These are phyloP conservation scores for Semnopithecus entellus DNA, from an alignment of 2,113 vertebrate genomes.

Conservation along the genomic window DNA sequence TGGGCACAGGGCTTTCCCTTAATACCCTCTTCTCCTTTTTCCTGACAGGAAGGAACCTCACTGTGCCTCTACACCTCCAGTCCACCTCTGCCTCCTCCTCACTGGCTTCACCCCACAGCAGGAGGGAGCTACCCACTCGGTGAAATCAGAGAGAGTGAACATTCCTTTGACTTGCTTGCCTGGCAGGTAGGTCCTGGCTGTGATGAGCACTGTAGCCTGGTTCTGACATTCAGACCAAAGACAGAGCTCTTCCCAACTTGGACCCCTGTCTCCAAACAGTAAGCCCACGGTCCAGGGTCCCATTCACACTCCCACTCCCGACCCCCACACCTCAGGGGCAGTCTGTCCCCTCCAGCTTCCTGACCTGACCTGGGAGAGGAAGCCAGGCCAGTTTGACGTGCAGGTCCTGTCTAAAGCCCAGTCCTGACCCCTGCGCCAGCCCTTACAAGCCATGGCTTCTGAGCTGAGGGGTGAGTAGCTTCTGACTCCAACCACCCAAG, in stretches of 20 bases:
- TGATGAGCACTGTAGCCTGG: neutral
- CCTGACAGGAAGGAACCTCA: neutral
- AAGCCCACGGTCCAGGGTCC: neutral
- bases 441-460: neutral
- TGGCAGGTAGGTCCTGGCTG: neutral
- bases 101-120: fast-evolving
- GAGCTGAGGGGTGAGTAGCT: neutral
- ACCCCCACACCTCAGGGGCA: neutral
- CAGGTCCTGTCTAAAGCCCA: neutral
- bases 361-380: neutral
- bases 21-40: neutral
- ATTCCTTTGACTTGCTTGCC: neutral
- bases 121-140: no score
- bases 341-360: neutral
- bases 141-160: neutral
- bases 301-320: neutral
- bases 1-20: neutral
- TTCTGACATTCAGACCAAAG: neutral
- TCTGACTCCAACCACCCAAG: neutral
- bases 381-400: neutral
- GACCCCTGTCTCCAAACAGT: neutral
- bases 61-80: no score
- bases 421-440: neutral
- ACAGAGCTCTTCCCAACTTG: neutral
- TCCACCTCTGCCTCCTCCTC: neutral